phyloP scores from a whole-genome alignment of 2,113 vertebrate species.

The Dolichallabes microphthalmus region DNA sequence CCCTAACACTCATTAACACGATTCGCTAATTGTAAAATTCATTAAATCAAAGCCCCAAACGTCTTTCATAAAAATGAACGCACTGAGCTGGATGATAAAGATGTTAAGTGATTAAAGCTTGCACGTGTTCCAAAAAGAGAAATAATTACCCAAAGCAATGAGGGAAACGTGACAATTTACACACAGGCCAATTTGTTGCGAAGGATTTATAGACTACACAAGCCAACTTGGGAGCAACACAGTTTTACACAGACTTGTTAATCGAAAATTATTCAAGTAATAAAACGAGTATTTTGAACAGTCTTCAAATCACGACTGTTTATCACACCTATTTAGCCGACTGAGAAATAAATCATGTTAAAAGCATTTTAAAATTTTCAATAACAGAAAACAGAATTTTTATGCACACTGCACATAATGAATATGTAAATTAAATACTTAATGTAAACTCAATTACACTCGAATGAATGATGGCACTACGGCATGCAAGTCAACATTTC shows the following conservation, averaged over 20 bases:
- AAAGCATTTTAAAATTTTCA: too few relatives aligned
- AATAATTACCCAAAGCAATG: constrained; percentile 70
- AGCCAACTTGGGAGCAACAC: constrained; percentile 7
- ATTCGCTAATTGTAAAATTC: constrained; percentile 81
- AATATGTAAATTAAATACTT: background rate
- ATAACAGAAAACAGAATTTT: background rate
- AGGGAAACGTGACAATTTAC: constrained; percentile 37
- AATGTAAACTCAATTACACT: background rate
- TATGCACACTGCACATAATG: background rate
- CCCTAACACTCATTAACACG: constrained; percentile 78
- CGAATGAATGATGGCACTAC: background rate
- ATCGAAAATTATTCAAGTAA: constrained; percentile 37
- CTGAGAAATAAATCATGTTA: background rate
- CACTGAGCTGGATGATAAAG: constrained; percentile 73
- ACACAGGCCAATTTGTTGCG: constrained; percentile 18
- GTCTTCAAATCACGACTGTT: background rate
- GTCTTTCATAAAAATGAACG: constrained; percentile 74
- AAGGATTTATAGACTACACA: constrained; percentile 16
- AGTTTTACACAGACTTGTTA: constrained; percentile 19
- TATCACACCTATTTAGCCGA: background rate
- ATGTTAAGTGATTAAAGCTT: constrained; percentile 75
- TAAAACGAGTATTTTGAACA: constrained; percentile 27
- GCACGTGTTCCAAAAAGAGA: constrained; percentile 52
- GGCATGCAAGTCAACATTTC: background rate
- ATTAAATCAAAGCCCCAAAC: constrained; percentile 73